Evolutionary conservation across 2,113 vertebrate species (phyloP), one percentile per base, ranked within the genome.

Genomic region (Rutilus rutilus): DNA sequence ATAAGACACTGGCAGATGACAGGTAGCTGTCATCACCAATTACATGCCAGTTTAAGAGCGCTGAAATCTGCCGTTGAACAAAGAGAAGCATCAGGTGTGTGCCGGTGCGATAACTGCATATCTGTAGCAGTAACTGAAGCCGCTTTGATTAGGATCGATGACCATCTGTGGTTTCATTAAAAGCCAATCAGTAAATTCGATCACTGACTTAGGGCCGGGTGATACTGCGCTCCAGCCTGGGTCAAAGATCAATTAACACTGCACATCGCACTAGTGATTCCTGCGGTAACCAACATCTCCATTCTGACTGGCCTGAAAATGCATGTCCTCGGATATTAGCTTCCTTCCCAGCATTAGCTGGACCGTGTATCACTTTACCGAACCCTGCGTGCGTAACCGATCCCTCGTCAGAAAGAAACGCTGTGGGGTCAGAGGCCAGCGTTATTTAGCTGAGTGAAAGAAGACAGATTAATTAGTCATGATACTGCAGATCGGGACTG

Each of bases 91-190:
- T 69, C 77, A 86, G 50, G 67, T 73, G 62, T 82, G 81, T 4
- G 23, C 27, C 17, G 6, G 30, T 39, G 30, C 12, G 5, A 33
- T 39, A 54, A 83, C 47, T 54, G 65, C 64, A 71, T 82, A 71
- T 67, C 17, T 78, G 57, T 77, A 54, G 78, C 71, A 54, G 82
- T 85, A 77, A 87, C 60, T 57, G 50, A 82, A 78, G 25, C 77
- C 80, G 75, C 21, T 12, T 87, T 82, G 71, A 87, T 87, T 87
- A 65, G 45, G 64, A 87, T 87, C 52, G 25, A 59, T 87, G 78
- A 73, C 82, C 75, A 15, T 84, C 62, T 78, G 82, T 79, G 86
- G 86, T 84, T 87, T 87, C 81, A 89, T 85, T 85, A 87, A 87
- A 85, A 82, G 59, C 76, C 85, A 87, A 83, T 87, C 83, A 83